These are phyloP conservation scores for Holotrichia oblita DNA, from an alignment of 1,140 invertebrate genomes.

Conservation along the genomic window DNA sequence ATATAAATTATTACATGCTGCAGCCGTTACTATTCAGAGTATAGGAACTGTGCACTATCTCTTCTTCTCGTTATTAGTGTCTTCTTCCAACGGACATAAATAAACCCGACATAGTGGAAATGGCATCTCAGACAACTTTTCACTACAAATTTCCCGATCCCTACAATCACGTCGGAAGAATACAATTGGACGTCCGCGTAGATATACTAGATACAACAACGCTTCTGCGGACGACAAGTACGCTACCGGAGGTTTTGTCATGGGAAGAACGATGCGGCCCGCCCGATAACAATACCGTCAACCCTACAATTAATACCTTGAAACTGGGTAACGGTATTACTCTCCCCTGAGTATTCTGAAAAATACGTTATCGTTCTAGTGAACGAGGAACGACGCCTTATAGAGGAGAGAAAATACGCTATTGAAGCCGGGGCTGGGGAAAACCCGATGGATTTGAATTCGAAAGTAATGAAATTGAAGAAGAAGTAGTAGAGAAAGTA, in stretches of 20 bases:
- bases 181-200: background rate
- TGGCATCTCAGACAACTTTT: background rate
- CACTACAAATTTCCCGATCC: slow-evolving; percentile 22
- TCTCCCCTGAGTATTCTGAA: slow-evolving; percentile 8
- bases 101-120: background rate
- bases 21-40: too few species aligned
- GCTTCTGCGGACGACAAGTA: background rate
- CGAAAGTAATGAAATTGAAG: slow-evolving; percentile 33
- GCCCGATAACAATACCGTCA: slow-evolving; percentile 24
- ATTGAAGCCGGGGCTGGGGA: background rate
- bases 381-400: background rate
- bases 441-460: slow-evolving; percentile 26
- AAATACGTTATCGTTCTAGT: slow-evolving; percentile 19
- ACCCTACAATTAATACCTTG: slow-evolving; percentile 25
- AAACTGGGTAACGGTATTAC: slow-evolving; percentile 25
- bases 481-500: background rate
- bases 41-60: too few species aligned
- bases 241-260: background rate
- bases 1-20: too few species aligned
- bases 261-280: background rate
- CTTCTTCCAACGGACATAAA: background rate
- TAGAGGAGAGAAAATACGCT: background rate
- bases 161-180: background rate
- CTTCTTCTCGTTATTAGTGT: background rate
- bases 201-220: slow-evolving; percentile 5